Conservation (phyloP, 2,888 invertebrate species). For the Noctua comes region DNA sequence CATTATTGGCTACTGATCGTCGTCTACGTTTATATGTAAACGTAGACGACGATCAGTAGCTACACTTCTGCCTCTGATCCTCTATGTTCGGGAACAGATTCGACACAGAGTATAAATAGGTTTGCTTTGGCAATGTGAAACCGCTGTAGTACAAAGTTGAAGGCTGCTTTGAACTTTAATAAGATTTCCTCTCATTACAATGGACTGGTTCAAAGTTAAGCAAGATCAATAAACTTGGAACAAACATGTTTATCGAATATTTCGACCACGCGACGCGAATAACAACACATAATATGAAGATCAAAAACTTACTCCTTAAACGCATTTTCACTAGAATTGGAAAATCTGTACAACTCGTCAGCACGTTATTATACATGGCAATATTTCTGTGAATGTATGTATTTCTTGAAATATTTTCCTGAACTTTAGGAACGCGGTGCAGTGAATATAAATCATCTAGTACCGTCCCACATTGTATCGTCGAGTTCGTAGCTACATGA, state of each 20-base stretch:
- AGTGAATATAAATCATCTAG: slow-evolving; percentile 13
- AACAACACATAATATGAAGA: not conserved
- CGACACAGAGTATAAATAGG: slow-evolving; percentile 18
- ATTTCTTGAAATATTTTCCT: slow-evolving; percentile 5
- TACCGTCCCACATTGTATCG: not conserved
- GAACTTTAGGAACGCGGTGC: slow-evolving; percentile 5
- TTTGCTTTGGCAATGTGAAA: slow-evolving; percentile 42
- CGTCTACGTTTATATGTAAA: too few relatives aligned
- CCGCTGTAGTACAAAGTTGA: slow-evolving; percentile 37
- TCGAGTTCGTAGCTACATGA: not conserved
- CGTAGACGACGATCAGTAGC: not conserved
- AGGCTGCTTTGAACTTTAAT: slow-evolving; percentile 43
- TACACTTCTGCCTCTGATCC: too few relatives aligned
- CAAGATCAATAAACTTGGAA: slow-evolving; percentile 26
- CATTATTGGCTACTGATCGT: not conserved
- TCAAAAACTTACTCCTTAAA: not conserved
- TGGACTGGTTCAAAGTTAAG: slow-evolving; percentile 6
- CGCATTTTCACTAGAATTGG: not conserved
- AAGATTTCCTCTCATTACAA: slow-evolving; percentile 24
- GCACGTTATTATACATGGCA: not conserved
- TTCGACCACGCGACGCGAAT: not conserved
- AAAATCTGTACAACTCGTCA: not conserved
- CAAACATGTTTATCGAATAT: slow-evolving; percentile 34
- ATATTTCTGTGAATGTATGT: not conserved
- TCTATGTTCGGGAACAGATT: not conserved